A percentile compares a stretch with the other conserved stretches of the same genome.
Conservation (phyloP, 2,888 invertebrate genomes). For the Hesperia comma region DNA sequence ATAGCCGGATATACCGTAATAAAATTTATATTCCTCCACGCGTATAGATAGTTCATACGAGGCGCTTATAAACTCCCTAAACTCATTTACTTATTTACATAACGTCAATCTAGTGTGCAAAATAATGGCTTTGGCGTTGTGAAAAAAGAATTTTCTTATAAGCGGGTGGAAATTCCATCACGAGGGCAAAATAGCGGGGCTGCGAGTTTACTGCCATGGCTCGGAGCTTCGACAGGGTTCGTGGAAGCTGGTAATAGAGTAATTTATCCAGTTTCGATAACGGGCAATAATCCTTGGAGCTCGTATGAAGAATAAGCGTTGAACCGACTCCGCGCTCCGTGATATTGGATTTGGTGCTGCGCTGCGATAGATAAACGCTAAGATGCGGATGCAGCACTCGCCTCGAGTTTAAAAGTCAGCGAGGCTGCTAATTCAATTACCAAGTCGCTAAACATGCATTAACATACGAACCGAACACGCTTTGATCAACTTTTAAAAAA, state of each 20-base stretch:
- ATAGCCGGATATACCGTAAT: slow-evolving; percentile 23
- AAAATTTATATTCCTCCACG: slow-evolving; percentile 22
- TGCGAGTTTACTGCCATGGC: slow-evolving; percentile 16
- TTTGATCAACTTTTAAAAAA: background rate
- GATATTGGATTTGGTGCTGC: slow-evolving; percentile 51
- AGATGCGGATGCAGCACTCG: slow-evolving; percentile 28
- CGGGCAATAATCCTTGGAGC: slow-evolving; percentile 69
- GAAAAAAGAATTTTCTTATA: slow-evolving; percentile 60
- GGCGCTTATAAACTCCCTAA: slow-evolving; percentile 45
- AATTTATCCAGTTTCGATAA: slow-evolving; percentile 80
- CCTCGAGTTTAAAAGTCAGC: slow-evolving; percentile 8
- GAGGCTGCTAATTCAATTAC: slow-evolving; percentile 27
- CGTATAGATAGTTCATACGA: slow-evolving; percentile 34
- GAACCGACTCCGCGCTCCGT: slow-evolving; percentile 38
- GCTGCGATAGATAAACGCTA: slow-evolving; percentile 46
- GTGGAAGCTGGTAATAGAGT: slow-evolving; percentile 73
- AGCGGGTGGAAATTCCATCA: slow-evolving; percentile 64
- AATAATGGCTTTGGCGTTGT: slow-evolving; percentile 61
- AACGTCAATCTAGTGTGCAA: slow-evolving; percentile 53
- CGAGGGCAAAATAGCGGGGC: slow-evolving; percentile 29
- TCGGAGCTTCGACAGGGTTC: slow-evolving; percentile 63
- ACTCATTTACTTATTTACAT: slow-evolving; percentile 54
- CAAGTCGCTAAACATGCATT: background rate
- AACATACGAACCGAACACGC: background rate
- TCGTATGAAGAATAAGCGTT: slow-evolving; percentile 62